Base-by-base conservation (phyloP, 2,888 invertebrate genomes). In the Parnassius orleans region DNA sequence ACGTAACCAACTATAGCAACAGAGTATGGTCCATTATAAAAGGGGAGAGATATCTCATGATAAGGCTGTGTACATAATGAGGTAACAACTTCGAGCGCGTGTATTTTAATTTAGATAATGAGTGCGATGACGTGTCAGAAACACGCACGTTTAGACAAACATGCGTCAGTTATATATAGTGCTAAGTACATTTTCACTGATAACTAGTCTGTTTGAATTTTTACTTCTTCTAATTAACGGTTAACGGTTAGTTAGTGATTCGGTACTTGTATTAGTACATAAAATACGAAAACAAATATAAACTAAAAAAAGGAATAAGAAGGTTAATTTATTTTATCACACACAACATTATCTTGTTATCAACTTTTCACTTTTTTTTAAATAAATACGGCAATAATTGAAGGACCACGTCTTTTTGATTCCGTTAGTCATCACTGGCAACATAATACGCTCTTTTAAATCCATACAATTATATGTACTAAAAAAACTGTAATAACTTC, bases 41-140 rank as follows among this genome's bases (percentile, higher is more conserved):
- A 53, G 57, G 53, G 58, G 46, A 58, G 53, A 55, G 46, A 54
- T 60, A 63, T 63, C 59, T 57, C 43, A 2, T 15, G 63, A 63
- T 63, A 63, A 63, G 43, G 48, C 33, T 56, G 24, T 63, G 60
- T 53, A 60, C 56, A 63, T 53, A 62, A 19, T 48, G 48, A 61
- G 52, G 42, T 60, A 63, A 63, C 58, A 54, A 54, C 44, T 54
- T 54, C 51, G 50, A 15, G 56, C 41, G 10, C 10, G 58, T 55
- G 63, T 59, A 33, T 57, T 63, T 53, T 63, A 60, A 63, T 63
- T 60, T 63, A 63, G 63, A 63, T 63, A 63, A 63, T 60, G 33
- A 11, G 9, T 11, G 10, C 11, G 46, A 56, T 63, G 63, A 64
- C 63, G 63, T 60, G 53, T 53, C 12, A 10, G 14, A 24, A 41